phyloP scores from a whole-genome alignment of 2,888 invertebrate species.

The Synanthedon tipuliformis region DNA sequence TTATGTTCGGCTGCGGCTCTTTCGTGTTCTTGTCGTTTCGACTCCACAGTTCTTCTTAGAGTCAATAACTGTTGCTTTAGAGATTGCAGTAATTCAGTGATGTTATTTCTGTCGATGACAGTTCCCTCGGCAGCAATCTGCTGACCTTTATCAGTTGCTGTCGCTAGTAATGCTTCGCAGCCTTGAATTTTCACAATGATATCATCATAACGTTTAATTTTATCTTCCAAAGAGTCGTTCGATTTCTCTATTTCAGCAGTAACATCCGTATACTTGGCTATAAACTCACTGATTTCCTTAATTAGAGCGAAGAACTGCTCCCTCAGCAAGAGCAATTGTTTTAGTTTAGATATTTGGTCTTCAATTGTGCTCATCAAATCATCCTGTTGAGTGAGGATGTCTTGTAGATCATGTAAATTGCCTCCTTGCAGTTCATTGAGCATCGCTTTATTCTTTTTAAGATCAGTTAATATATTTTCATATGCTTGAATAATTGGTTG shows the following conservation, averaged over 20 bases:
- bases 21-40: constrained; percentile 88
- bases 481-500: constrained; percentile 83
- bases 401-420: constrained; percentile 82
- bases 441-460: constrained; percentile 83
- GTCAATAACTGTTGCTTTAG: constrained; percentile 86
- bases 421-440: constrained; percentile 81
- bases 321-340: constrained; percentile 81
- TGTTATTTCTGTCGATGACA: constrained; percentile 85
- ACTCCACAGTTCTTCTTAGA: constrained; percentile 84
- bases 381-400: constrained; percentile 84
- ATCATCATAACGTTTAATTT: constrained; percentile 88
- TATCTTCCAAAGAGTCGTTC: constrained; percentile 84
- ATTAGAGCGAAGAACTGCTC: constrained; percentile 90
- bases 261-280: constrained; percentile 86
- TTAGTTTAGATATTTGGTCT: constrained; percentile 84
- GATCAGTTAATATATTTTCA: constrained; percentile 80
- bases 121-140: constrained; percentile 93
- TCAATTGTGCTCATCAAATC: constrained; percentile 87
- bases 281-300: constrained; percentile 88
- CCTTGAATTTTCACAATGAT: constrained; percentile 89
- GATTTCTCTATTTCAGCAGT: constrained; percentile 88
- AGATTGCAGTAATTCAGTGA: constrained; percentile 88
- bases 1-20: constrained; percentile 88
- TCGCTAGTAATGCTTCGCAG: constrained; percentile 87
- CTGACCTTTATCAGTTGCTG: constrained; percentile 91